Conservation (phyloP, 2,113 vertebrate genomes). For the Heptranchias perlo region DNA sequence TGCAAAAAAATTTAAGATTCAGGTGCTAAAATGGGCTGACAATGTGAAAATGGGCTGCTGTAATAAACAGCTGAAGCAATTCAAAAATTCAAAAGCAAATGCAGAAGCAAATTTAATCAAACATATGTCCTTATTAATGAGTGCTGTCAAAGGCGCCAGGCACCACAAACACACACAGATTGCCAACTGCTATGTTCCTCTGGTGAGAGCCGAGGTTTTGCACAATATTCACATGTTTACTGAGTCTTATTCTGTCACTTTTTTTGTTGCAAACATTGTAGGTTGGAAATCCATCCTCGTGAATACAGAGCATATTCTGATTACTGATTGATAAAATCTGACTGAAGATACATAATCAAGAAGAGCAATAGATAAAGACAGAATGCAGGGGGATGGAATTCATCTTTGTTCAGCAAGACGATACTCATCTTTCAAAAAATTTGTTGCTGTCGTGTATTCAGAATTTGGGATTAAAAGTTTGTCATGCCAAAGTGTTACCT, state of each 20-base stretch:
- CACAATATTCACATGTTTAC: not conserved
- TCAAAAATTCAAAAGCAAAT: conserved; percentile 41
- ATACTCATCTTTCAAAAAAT: not conserved
- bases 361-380: not conserved
- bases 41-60: conserved; percentile 40
- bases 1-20: conserved; percentile 48
- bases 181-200: conserved; percentile 22
- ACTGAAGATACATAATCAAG: not conserved
- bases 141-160: conserved; percentile 36
- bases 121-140: conserved; percentile 44
- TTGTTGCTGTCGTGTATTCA: not conserved
- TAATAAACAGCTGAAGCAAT: conserved; percentile 42
- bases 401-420: not conserved
- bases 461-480: not conserved
- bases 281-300: not conserved
- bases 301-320: not conserved
- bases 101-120: conserved; percentile 48
- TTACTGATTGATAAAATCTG: not conserved
- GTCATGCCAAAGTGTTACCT: not conserved
- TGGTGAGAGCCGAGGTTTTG: conserved; percentile 37
- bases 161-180: not conserved
- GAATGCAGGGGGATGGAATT: not conserved
- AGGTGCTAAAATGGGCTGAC: conserved; percentile 45
- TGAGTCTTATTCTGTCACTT: not conserved
- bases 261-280: not conserved